Evolutionary conservation across 1,140 invertebrate genomes (phyloP).

Genomic region (Drosophila kepulauana): DNA sequence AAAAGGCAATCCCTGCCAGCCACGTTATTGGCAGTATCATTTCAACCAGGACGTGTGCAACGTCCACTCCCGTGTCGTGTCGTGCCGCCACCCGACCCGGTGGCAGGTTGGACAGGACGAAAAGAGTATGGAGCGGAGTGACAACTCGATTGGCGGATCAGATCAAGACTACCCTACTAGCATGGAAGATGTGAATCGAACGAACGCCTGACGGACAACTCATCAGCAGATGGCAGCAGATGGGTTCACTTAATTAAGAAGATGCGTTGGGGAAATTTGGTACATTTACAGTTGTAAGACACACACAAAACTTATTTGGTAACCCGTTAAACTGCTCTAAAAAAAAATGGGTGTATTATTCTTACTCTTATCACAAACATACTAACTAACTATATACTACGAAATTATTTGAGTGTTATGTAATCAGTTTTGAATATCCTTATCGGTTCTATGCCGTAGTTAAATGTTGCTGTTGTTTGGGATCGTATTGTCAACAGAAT

Average conservation of each 20-base stretch:
- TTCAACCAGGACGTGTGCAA: slow-evolving; percentile 2
- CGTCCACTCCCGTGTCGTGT: neutral
- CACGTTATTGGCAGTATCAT: slow-evolving; percentile 43
- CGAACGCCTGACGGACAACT: neutral
- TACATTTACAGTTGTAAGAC: slow-evolving; percentile 34
- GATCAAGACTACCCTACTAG: slow-evolving; percentile 65
- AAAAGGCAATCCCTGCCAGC: slow-evolving; percentile 44
- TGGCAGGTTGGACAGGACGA: no score
- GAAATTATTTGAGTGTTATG: neutral
- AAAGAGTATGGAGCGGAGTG: no score
- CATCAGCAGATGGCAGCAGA: no score
- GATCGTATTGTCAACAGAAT: slow-evolving; percentile 75
- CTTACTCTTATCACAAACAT: no score
- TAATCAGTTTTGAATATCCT: slow-evolving; percentile 22
- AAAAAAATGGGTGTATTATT: neutral
- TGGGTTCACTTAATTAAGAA: slow-evolving; percentile 6
- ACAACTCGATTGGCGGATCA: no score
- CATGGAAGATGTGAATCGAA: slow-evolving; percentile 56
- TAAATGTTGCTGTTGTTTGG: slow-evolving; percentile 85
- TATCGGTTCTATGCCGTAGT: slow-evolving; percentile 42
- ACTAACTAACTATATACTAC: neutral
- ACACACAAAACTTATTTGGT: neutral
- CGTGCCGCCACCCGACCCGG: neutral
- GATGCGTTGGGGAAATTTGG: slow-evolving; percentile 25
- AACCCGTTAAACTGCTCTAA: neutral